These are phyloP conservation scores for Bos indicus DNA, from an alignment of 2,113 vertebrate species.

Conservation along the genomic window DNA sequence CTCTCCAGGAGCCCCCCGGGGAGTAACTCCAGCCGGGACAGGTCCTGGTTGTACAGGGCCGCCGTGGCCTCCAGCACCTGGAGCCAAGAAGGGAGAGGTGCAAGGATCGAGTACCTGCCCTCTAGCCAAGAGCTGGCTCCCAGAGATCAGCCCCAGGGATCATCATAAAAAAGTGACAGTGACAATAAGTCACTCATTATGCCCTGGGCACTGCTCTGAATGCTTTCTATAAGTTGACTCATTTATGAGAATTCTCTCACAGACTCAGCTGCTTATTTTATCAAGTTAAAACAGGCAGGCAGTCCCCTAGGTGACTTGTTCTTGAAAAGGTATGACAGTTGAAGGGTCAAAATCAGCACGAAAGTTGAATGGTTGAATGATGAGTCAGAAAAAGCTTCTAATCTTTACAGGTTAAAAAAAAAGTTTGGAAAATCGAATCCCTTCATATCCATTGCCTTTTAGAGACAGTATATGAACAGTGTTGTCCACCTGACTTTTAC, in stretches of 20 bases:
- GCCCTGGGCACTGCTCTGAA: not conserved
- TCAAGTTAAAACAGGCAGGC: not conserved
- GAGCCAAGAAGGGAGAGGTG: not conserved
- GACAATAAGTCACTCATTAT: not conserved
- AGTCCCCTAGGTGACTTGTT: not conserved
- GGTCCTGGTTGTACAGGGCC: constrained; percentile 78
- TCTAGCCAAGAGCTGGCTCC: not conserved
- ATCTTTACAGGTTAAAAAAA: not conserved
- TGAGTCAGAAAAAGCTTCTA: not conserved
- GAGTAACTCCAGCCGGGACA: constrained; percentile 86
- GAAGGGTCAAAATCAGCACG: not conserved
- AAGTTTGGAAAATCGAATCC: not conserved
- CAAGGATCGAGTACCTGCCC: not conserved
- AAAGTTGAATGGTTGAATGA: not conserved
- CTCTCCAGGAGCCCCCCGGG: constrained; percentile 87
- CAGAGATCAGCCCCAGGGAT: not conserved
- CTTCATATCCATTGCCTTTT: not conserved
- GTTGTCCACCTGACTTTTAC: not conserved
- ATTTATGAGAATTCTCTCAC: not conserved
- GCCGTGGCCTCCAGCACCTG: constrained; percentile 78
- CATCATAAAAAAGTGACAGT: not conserved
- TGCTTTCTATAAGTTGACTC: not conserved
- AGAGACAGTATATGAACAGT: not conserved
- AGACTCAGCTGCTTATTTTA: not conserved
- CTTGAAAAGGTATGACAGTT: not conserved